These are phyloP conservation scores for Hydractinia symbiolongicarpus DNA, from an alignment of 30 jellyfish, hydroid and myxozoan species.

Conservation along the genomic window DNA sequence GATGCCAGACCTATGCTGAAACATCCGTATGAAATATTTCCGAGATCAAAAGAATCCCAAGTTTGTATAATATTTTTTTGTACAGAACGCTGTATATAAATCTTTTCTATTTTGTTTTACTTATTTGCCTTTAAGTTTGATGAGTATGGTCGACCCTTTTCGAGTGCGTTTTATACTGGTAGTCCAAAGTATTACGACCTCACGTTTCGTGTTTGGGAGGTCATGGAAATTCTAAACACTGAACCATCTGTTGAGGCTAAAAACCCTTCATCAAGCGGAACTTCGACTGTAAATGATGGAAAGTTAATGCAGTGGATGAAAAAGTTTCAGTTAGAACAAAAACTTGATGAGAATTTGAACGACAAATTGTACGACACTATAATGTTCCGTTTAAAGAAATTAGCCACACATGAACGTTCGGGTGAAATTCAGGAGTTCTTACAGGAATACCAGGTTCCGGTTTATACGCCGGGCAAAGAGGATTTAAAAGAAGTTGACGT, in stretches of 20 bases:
- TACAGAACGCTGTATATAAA: neutral
- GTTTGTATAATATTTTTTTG: neutral
- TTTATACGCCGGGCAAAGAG: conserved; percentile 54
- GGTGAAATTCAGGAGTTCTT: conserved; percentile 56
- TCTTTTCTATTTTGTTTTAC: neutral
- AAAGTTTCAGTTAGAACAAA: conserved; percentile 69
- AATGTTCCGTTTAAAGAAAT: conserved; percentile 53
- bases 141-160: conserved; percentile 59
- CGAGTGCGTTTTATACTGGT: conserved; percentile 79
- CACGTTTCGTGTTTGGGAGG: conserved; percentile 70
- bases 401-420: conserved; percentile 62
- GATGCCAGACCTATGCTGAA: conserved; percentile 98
- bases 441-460: conserved; percentile 53
- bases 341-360: conserved; percentile 46
- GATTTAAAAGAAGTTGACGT: conserved; percentile 64
- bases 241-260: neutral
- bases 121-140: conserved; percentile 43
- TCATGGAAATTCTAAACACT: conserved; percentile 43
- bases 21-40: conserved; percentile 39
- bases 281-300: conserved; percentile 21
- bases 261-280: neutral
- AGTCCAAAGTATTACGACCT: conserved; percentile 78
- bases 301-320: conserved; percentile 80
- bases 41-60: conserved; percentile 26
- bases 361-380: conserved; percentile 42